A percentile compares a stretch with the other conserved stretches of the same genome.
Conservation (phyloP, 2,888 invertebrate genomes). For the Sphinx pinastri region DNA sequence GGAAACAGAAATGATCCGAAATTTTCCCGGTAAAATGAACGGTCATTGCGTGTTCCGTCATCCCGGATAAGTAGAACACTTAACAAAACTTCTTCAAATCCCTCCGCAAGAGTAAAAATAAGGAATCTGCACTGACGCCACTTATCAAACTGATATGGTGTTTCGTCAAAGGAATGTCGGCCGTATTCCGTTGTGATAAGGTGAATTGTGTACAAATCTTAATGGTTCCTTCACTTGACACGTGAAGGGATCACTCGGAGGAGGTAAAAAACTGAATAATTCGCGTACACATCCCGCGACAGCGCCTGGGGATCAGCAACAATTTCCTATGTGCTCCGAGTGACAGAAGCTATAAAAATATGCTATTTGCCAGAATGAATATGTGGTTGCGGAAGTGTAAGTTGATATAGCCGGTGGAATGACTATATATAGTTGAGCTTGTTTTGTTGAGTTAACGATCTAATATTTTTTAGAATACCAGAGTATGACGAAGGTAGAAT, state of each 20-base stretch:
- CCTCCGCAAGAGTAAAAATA: constrained; percentile 72
- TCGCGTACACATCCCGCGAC: constrained; percentile 69
- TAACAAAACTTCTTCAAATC: constrained; percentile 73
- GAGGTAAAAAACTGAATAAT: constrained; percentile 76
- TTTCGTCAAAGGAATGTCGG: constrained; percentile 39
- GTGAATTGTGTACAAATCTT: constrained; percentile 32
- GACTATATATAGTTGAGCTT: background rate
- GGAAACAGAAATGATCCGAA: background rate
- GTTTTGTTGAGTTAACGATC: background rate
- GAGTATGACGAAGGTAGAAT: too few species aligned
- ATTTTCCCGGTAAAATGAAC: constrained; percentile 27
- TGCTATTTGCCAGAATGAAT: constrained; percentile 61
- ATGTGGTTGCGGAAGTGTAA: constrained; percentile 42
- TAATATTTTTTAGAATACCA: background rate
- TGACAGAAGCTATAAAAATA: constrained; percentile 63
- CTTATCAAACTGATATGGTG: constrained; percentile 44
- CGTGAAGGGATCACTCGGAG: constrained; percentile 57
- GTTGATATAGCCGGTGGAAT: constrained; percentile 34
- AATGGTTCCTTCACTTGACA: constrained; percentile 52
- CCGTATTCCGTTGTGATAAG: constrained; percentile 32
- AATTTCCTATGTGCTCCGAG: constrained; percentile 71
- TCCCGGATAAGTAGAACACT: constrained; percentile 66
- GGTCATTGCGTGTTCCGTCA: constrained; percentile 52
- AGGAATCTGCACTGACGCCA: constrained; percentile 57
- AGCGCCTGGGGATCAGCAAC: constrained; percentile 69